Evolutionary conservation across 2,113 vertebrate species (phyloP), one percentile per base, ranked within the genome.

Genomic region (Pardalotus punctatus): DNA sequence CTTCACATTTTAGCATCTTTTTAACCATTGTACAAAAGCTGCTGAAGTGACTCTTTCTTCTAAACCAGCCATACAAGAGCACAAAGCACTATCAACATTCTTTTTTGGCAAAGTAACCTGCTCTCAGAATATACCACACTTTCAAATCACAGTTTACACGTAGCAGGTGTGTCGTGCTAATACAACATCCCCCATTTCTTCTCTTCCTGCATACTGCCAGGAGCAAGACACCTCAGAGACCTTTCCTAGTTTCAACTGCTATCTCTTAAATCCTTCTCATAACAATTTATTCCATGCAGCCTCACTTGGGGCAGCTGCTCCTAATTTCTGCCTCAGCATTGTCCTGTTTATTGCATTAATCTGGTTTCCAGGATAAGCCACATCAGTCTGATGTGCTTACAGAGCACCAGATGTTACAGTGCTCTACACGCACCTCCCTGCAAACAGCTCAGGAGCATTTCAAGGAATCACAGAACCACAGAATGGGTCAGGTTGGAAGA

Each of bases 1-100:
- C 79, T 94, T 94, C 88, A 94, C 71, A 90, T 94, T 96, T 85
- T 72, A 85, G 14, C 74, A 73, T 85, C 66, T 82, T 88, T 90
- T 70, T 53, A 96, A 92, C 71, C 48, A 23, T 71, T 77, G 4
- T 31, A 78, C 84, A 88, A 77, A 83, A 94, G 56, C 71, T 88
- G 65, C 74, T 88, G 66, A 92, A 94, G 62, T 82, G 66, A 50
- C 58, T 84, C 57, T 69, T 58, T 40, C 87, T 79, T 85, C 62
- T 65, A 87, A 93, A 76, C 61, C 85, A 81, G 65, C 77, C 86
- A 28, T 7, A 83, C 12, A 40, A 54, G 36, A 95, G 65, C 94
- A 94, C 84, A 90, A 88, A 93, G 45, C 56, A 88, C 73, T 70
- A 56, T 10, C 35, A 87, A 56, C 50, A 10, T 27, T 38, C 4